Conservation (phyloP, 2,797 vertebrate species). For the Paramormyrops hopkinsi region DNA sequence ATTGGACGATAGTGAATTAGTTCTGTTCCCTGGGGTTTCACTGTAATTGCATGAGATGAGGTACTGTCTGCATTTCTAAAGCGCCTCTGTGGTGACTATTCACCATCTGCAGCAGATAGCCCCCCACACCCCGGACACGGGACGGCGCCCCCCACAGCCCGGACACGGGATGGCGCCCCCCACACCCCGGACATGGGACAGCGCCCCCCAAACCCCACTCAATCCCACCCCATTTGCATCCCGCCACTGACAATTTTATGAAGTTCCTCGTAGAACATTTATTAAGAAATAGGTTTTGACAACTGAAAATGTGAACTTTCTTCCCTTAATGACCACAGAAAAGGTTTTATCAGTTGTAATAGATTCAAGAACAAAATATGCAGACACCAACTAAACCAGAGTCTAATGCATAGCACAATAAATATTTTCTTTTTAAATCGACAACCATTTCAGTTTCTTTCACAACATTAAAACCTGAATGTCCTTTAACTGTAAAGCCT, state of each 20-base stretch:
- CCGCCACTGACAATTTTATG: not conserved
- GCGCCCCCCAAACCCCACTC: not conserved
- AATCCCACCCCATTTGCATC: not conserved
- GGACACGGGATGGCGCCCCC: not conserved
- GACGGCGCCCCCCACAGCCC: not conserved
- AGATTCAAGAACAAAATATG: not conserved
- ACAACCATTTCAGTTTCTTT: not conserved
- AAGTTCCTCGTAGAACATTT: not conserved
- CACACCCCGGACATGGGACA: not conserved
- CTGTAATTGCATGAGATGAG: not conserved
- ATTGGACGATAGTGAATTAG: not conserved
- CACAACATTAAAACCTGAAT: not conserved
- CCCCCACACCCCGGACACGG: not conserved
- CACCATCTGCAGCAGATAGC: not conserved
- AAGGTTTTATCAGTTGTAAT: not conserved
- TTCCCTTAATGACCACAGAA: not conserved
- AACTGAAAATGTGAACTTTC: not conserved
- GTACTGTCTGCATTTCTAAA: not conserved
- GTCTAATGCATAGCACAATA: not conserved
- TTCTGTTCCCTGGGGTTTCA: not conserved
- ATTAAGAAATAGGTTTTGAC: not conserved
- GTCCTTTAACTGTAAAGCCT: not conserved
- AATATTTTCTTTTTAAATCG: not conserved
- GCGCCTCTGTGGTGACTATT: not conserved
- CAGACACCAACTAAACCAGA: not conserved